A percentile compares a stretch with the other conserved stretches of the same genome.
Evolutionary conservation across 1,140 invertebrate genomes (phyloP).

Genomic region (Drosophila lacteicornis): DNA sequence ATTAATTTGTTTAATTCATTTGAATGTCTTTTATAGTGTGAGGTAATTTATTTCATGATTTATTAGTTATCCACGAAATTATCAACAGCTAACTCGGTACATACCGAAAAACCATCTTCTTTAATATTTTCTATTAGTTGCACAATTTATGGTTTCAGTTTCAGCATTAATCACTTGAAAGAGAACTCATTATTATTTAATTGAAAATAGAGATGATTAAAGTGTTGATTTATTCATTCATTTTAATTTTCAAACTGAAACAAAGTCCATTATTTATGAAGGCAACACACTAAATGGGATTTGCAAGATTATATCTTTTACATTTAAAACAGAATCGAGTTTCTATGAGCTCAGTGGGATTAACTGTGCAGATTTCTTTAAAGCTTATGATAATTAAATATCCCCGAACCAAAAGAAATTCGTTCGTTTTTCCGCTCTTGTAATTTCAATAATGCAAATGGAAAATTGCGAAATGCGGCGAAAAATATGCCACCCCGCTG

Average conservation of each 20-base stretch:
- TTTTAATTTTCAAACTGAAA: background rate
- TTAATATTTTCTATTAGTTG: background rate
- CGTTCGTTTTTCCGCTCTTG: slow-evolving; percentile 19
- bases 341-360: too few relatives aligned
- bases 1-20: background rate
- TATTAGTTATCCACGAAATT: background rate
- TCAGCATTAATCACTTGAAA: background rate
- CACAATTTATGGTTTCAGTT: background rate
- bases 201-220: background rate
- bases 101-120: background rate
- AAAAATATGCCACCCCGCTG: slow-evolving; percentile 6
- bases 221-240: slow-evolving; percentile 7
- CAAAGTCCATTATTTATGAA: background rate
- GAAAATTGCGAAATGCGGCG: background rate
- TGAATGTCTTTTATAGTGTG: background rate
- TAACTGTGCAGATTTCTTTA: background rate
- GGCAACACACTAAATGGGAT: background rate
- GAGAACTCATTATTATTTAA: slow-evolving; percentile 3
- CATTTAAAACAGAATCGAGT: too few relatives aligned
- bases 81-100: background rate
- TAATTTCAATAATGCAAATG: slow-evolving; percentile 33
- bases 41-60: background rate
- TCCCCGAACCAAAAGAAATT: slow-evolving; percentile 9
- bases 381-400: slow-evolving; percentile 10
- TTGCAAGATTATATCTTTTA: background rate